These are phyloP conservation scores for Drosophila setosimentum DNA, from an alignment of 2,888 invertebrate genomes.

Conservation along the genomic window DNA sequence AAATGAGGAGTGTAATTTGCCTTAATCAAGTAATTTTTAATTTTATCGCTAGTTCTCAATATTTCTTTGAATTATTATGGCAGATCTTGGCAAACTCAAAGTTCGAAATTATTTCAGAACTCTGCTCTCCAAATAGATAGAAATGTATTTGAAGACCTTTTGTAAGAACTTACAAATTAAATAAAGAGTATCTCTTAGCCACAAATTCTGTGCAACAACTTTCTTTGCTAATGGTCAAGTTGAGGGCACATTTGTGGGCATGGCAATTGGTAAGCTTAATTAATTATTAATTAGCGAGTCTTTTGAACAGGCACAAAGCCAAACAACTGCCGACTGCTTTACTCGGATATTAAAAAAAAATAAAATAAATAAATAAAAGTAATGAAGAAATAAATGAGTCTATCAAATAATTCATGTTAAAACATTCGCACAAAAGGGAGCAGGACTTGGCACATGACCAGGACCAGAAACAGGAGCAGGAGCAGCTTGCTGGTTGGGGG, in stretches of 20 bases:
- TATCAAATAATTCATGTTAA: constrained; percentile 67
- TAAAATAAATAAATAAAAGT: constrained; percentile 20
- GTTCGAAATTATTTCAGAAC: not conserved
- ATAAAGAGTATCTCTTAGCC: constrained; percentile 7
- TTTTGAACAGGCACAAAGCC: constrained; percentile 65
- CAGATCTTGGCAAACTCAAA: not conserved
- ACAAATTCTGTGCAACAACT: not conserved
- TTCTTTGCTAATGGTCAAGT: constrained; percentile 6
- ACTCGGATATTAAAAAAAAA: constrained; percentile 6
- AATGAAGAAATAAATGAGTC: constrained; percentile 46
- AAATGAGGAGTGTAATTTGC: not conserved
- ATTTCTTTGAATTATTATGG: not conserved
- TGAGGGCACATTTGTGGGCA: constrained; percentile 32
- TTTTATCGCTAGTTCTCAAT: accelerated
- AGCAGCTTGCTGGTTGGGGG: not conserved
- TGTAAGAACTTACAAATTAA: not conserved
- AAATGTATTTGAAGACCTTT: not conserved
- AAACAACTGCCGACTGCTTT: constrained; percentile 55
- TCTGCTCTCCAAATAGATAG: not conserved
- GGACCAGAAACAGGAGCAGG: not conserved
- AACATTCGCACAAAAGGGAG: constrained; percentile 60
- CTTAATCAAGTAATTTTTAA: not conserved
- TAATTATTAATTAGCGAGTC: constrained; percentile 78
- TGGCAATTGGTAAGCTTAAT: constrained; percentile 71
- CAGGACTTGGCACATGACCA: constrained; percentile 21